phyloP scores from a whole-genome alignment of 1,140 invertebrate genomes.

The Lordiphosa collinella region DNA sequence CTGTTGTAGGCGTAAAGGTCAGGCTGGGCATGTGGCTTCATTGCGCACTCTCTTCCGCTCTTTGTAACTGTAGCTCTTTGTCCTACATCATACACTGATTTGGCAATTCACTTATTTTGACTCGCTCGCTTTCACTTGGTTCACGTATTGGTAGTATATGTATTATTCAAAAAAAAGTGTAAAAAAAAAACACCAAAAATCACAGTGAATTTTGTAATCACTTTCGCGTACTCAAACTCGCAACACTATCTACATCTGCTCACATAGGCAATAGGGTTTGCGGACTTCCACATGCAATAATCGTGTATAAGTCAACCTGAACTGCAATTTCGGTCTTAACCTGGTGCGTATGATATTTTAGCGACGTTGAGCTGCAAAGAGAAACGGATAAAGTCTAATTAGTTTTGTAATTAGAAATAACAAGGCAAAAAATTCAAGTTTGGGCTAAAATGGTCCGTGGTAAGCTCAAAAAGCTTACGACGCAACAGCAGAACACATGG shows the following conservation, averaged over 20 bases:
- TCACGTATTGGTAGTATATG: neutral
- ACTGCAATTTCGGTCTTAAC: neutral
- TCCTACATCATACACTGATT: constrained; percentile 1
- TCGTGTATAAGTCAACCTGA: neutral
- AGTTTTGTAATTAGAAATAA: too few relatives aligned
- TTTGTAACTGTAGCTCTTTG: neutral
- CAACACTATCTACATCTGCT: neutral
- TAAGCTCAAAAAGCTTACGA: too few relatives aligned
- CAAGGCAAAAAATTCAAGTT: too few relatives aligned
- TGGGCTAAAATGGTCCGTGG: too few relatives aligned
- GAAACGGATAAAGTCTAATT: too few relatives aligned
- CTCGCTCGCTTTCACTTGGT: neutral
- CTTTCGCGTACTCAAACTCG: neutral
- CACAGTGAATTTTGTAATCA: neutral
- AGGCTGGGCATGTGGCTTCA: constrained; percentile 7
- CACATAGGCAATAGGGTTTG: neutral
- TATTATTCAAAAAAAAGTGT: neutral
- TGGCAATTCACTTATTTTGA: neutral
- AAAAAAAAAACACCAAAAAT: neutral
- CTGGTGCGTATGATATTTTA: neutral
- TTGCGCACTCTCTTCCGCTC: neutral
- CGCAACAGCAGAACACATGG: too few relatives aligned
- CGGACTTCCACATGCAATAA: neutral
- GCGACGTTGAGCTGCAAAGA: too few relatives aligned
- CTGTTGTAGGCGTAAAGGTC: constrained; percentile 5